Conservation (phyloP, 2,888 invertebrate genomes). For the Willowsia nigromaculata region DNA sequence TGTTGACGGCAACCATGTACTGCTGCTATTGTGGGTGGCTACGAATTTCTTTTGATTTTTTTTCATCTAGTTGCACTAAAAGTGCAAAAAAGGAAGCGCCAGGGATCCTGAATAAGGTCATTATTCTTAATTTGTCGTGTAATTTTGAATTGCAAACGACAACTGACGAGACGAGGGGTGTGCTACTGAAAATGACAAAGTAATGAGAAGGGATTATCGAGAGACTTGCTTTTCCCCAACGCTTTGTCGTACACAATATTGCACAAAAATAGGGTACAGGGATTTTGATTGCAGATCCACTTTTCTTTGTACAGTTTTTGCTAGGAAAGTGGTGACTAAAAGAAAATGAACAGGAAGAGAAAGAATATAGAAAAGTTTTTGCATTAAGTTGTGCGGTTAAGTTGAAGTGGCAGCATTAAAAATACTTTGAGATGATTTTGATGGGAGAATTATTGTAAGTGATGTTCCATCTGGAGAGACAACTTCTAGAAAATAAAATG, state of each 20-base stretch:
- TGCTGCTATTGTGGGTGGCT: neutral
- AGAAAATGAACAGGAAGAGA: too few relatives aligned
- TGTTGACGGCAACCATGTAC: neutral
- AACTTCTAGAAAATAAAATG: neutral
- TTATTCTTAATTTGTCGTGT: slow-evolving; percentile 48
- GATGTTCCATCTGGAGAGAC: neutral
- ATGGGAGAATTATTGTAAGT: neutral
- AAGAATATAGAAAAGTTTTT: too few relatives aligned
- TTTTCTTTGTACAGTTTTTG: neutral
- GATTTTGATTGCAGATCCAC: neutral
- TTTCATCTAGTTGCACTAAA: neutral
- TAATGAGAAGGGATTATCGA: neutral
- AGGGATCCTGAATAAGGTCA: neutral
- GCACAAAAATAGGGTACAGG: neutral
- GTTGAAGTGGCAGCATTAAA: too few relatives aligned
- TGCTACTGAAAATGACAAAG: neutral
- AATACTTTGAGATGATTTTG: neutral
- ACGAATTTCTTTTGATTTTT: neutral
- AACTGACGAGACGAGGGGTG: neutral
- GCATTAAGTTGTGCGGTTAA: too few relatives aligned
- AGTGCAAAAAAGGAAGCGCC: neutral
- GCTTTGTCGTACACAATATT: neutral
- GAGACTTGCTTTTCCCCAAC: neutral
- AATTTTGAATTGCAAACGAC: neutral
- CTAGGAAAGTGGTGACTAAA: neutral